Base-by-base conservation (phyloP, 2,888 invertebrate genomes). In the Timema cristinae region DNA sequence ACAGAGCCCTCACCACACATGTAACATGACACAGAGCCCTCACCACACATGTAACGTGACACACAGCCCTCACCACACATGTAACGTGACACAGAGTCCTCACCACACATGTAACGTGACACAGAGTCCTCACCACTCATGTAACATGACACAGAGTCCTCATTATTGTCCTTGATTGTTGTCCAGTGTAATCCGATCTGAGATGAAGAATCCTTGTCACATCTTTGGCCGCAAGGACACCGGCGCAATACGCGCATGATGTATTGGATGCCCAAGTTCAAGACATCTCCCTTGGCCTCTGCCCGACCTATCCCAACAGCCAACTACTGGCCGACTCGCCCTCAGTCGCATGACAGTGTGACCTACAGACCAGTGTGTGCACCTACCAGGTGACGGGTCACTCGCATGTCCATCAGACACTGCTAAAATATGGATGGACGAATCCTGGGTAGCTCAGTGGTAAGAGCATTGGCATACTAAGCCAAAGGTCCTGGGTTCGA, bases 211-310 rank as follows among this genome's bases (percentile, higher is more conserved):
- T 95, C 82, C 83, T 99, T 9, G 79, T 91, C 1, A 92, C 78
- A 88, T 91, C 67, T 99, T 98, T 83, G 98, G 98, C 0, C 83
- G 83, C 47, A 84, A 75, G 92, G 92, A 0, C 82, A 83, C 76
- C 85, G 84, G 70, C 80, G 80, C 59, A 85, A 85, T 83, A 81
- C 72, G 68, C 80, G 88, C 56, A 86, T 86, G 85, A 79, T 85
- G 77, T 89, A 88, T 78, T 89, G 88, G 89, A 82, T 87, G 83
- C 97, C 98, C 0, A 99, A 98, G 81, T 95, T 99, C 80, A 93
- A 90, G 79, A 97, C 80, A 81, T 92, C 0, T 93, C 93, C 71
- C 97, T 0, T 97, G 94, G 92, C 88, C 88, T 6, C 81, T 93
- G 70, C 95, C 0, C 86, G 89, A 68, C 87, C 90, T 0, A 80